Base-by-base conservation (phyloP, 2,113 vertebrate genomes). In the Pygoscelis adeliae region DNA sequence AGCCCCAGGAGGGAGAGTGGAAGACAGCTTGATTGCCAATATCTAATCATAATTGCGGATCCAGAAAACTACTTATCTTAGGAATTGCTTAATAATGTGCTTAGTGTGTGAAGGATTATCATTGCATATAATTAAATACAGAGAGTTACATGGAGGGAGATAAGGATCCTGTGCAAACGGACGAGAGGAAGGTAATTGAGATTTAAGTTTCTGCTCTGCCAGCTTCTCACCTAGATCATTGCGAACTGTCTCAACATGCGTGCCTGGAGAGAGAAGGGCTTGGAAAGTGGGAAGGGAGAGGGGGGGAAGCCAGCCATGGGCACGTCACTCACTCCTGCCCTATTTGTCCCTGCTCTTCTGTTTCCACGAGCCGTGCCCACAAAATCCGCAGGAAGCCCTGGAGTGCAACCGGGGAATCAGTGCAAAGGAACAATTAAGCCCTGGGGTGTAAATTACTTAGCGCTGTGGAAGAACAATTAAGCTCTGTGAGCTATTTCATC, bases 161-260 rank as follows among this genome's bases (percentile, higher is more conserved):
- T 97, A 97, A 97, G 59, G 87, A 95, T 95, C 94, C 95, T 53
- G 67, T 27, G 79, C 93, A 86, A 97, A 88, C 3, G 66, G 93
- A 88, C 32, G 22, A 88, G 84, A 91, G 84, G 82, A 80, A 93
- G 50, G 50, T 86, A 94, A 96, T 78, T 95, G 94, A 90, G 82
- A 95, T 88, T 50, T 77, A 55, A 61, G 93, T 50, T 89, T 63
- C 83, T 96, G 46, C 76, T 74, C 56, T 91, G 94, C 91, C 95
- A 94, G 74, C 73, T 95, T 74, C 89, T 97, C 89, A 53, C 65
- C 73, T 36, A 61, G 77, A 73, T 92, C 89, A 36, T 10, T 21
- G 69, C 1, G 18, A 95, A 70, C 55, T 97, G 95, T 70, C 93
- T 78, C 93, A 87, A 91, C 93, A 83, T 46, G 91, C 2, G 46